A percentile compares a stretch with the other conserved stretches of the same genome.
Evolutionary conservation across 1,140 invertebrate species (phyloP).

Genomic region (Lucilia cuprina): DNA sequence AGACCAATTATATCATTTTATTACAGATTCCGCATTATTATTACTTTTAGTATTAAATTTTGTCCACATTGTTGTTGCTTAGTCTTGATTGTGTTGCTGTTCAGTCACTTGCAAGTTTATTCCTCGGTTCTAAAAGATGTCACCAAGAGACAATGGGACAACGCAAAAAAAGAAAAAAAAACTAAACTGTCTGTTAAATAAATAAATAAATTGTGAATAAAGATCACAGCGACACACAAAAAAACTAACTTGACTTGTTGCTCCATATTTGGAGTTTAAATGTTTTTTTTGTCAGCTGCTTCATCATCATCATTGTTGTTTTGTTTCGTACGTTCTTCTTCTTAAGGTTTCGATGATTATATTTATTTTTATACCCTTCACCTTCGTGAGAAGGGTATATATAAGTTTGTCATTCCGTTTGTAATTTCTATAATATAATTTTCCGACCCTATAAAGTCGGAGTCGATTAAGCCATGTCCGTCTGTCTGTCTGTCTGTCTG

Average conservation of each 20-base stretch:
- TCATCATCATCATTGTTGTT: not conserved
- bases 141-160: not conserved
- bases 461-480: too few species aligned
- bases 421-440: too few species aligned
- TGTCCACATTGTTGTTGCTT: not conserved
- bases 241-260: slow-evolving; percentile 17
- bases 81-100: not conserved
- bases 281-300: not conserved
- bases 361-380: too few species aligned
- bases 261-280: slow-evolving; percentile 1
- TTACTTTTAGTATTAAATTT: not conserved
- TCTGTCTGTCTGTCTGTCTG: too few species aligned
- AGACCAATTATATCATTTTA: too few species aligned
- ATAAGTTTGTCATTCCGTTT: too few species aligned
- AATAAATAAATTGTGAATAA: slow-evolving; percentile 7
- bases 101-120: not conserved
- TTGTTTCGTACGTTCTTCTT: not conserved
- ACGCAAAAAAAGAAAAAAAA: not conserved
- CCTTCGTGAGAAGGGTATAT: too few species aligned
- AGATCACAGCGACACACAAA: not conserved
- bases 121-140: not conserved
- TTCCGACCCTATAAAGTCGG: too few species aligned
- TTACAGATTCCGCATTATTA: not conserved
- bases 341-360: not conserved
- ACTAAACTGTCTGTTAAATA: slow-evolving; percentile 5